These are phyloP conservation scores for Xenotilapia longispinis DNA, from an alignment of 2,113 vertebrate species.

Conservation along the genomic window DNA sequence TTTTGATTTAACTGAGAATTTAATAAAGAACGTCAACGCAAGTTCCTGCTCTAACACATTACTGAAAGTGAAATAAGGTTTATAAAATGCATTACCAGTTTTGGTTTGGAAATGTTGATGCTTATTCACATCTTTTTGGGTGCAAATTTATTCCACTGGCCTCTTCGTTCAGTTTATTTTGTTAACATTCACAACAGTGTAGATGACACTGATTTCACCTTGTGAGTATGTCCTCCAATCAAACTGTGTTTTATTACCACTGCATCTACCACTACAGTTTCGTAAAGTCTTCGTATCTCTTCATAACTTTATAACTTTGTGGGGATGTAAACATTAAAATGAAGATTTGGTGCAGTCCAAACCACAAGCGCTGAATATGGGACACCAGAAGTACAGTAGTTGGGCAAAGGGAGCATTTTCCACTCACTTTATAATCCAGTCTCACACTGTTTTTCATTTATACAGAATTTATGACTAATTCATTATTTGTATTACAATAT, in stretches of 20 bases:
- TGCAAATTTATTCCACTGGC: background rate
- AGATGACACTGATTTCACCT: background rate
- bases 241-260: background rate
- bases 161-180: background rate
- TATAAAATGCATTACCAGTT: background rate
- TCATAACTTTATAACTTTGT: background rate
- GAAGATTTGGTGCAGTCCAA: background rate
- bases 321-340: background rate
- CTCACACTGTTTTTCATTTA: background rate
- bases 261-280: background rate
- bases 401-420: background rate
- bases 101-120: background rate
- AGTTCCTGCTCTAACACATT: background rate
- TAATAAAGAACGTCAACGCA: background rate
- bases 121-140: background rate
- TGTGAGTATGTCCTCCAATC: background rate
- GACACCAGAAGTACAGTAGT: background rate
- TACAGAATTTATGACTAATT: background rate
- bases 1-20: background rate
- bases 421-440: background rate
- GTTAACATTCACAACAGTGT: background rate
- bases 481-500: background rate
- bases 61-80: background rate
- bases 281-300: background rate
- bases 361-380: background rate